phyloP scores from a whole-genome alignment of 1,140 invertebrate species.

The Orussus abietinus region DNA sequence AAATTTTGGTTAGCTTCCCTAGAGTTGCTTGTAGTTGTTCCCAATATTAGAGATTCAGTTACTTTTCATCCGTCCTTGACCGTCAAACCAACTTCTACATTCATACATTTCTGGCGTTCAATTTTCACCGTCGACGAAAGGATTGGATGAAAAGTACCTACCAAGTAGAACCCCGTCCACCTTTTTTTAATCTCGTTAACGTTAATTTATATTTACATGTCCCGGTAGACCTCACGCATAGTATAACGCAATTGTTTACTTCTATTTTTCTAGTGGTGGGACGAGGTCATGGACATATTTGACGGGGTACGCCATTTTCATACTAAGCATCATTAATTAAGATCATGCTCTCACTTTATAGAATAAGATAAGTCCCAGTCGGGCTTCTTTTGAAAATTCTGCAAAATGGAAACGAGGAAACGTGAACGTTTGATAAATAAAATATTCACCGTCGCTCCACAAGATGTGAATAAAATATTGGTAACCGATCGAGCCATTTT shows the following conservation, averaged over 20 bases:
- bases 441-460: no score
- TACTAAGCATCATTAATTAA: no score
- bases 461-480: no score
- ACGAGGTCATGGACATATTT: constrained; percentile 90
- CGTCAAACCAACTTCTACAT: not conserved
- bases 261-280: constrained; percentile 86
- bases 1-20: constrained; percentile 14
- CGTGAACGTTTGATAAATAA: no score
- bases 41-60: not conserved
- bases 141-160: no score
- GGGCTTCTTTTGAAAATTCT: no score
- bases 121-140: no score
- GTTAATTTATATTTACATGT: constrained; percentile 17
- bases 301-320: constrained; percentile 75
- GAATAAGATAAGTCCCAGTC: no score
- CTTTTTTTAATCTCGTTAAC: constrained; percentile 5
- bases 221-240: constrained; percentile 30
- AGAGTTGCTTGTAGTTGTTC: constrained; percentile 18
- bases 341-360: no score
- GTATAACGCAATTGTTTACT: constrained; percentile 50
- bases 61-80: not conserved
- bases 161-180: not conserved
- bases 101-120: constrained; percentile 7
- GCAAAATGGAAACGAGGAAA: no score
- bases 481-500: no score